Conservation (phyloP, 2,797 vertebrate species). For the Notolepis coatsorum region DNA sequence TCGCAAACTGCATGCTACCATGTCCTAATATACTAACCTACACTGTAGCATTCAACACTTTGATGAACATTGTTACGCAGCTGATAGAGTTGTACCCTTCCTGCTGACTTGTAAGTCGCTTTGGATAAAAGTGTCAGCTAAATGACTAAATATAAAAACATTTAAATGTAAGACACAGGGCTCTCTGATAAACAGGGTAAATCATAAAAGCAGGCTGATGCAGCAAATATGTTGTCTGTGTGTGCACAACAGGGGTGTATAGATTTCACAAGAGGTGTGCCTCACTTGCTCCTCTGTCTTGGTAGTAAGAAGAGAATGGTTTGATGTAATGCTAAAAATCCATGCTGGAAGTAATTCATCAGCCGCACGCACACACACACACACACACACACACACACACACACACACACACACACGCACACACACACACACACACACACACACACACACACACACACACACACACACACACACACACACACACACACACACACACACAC, state of each 20-base stretch:
- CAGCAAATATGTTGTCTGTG: slow-evolving; percentile 3
- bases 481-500: slow-evolving; percentile 50
- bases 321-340: slow-evolving; percentile 61
- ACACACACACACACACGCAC: slow-evolving; percentile 49
- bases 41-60: too few relatives aligned
- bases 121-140: too few relatives aligned
- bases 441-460: slow-evolving; percentile 50
- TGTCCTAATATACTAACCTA: too few relatives aligned
- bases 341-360: slow-evolving; percentile 64
- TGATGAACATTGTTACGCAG: too few relatives aligned
- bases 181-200: slow-evolving; percentile 33
- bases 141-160: too few relatives aligned
- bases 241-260: slow-evolving; percentile 22
- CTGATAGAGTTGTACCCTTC: too few relatives aligned
- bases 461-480: slow-evolving; percentile 51
- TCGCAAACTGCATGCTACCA: too few relatives aligned
- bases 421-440: slow-evolving; percentile 52
- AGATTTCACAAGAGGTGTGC: too few relatives aligned
- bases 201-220: neutral
- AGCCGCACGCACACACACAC: slow-evolving; percentile 50
- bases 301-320: slow-evolving; percentile 39
- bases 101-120: too few relatives aligned
- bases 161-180: slow-evolving; percentile 38
- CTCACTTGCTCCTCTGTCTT: slow-evolving; percentile 28
- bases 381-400: slow-evolving; percentile 51